Percentiles rank a stretch among this genome's conserved stretches.
Evolutionary conservation across 2,113 vertebrate species (phyloP).

Genomic region (Mungos mungo): DNA sequence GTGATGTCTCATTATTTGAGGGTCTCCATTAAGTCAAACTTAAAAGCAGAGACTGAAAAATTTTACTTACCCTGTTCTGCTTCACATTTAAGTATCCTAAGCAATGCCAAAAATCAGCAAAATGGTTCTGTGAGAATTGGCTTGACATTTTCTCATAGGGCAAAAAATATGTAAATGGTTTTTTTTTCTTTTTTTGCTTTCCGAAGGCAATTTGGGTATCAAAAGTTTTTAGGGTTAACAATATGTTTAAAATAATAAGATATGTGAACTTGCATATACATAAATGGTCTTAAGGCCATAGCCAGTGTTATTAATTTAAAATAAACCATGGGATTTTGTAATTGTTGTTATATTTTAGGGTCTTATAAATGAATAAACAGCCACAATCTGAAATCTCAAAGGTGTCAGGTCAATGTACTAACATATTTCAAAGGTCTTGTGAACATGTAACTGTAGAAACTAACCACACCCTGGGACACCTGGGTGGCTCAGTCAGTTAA

Average conservation of each 20-base stretch:
- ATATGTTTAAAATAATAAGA: constrained; percentile 36
- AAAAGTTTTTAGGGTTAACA: constrained; percentile 2
- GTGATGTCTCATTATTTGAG: not conserved
- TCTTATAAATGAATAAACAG: not conserved
- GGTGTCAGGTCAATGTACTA: not conserved
- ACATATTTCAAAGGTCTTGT: constrained; percentile 14
- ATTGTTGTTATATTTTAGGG: not conserved
- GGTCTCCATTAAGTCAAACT: not conserved
- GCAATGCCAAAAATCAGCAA: not conserved
- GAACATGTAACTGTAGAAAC: not conserved
- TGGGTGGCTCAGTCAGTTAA: too few relatives aligned
- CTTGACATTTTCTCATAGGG: not conserved
- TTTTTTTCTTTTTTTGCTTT: not conserved
- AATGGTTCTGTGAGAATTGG: not conserved
- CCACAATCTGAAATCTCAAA: not conserved
- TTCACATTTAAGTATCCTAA: not conserved
- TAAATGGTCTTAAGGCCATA: not conserved
- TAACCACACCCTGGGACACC: not conserved
- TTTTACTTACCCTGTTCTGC: not conserved
- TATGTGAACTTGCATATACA: not conserved
- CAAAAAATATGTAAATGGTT: not conserved
- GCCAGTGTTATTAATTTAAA: not conserved
- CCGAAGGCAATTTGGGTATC: not conserved
- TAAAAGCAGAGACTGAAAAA: constrained; percentile 13
- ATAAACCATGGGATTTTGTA: not conserved